phyloP scores from a whole-genome alignment of 2,888 invertebrate species.

The Pachydiplax longipennis region DNA sequence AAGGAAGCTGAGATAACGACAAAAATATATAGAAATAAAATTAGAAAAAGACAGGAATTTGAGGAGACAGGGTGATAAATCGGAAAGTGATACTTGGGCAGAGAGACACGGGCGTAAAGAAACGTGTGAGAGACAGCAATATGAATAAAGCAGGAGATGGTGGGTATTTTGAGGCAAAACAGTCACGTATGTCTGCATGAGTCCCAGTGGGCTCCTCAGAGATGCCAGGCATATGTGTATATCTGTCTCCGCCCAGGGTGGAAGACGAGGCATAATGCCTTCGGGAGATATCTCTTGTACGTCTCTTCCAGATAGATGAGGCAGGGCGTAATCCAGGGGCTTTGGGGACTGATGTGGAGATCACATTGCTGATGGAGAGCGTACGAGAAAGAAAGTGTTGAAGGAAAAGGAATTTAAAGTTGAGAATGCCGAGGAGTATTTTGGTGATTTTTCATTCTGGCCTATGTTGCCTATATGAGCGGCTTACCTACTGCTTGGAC shows the following conservation, averaged over 20 bases:
- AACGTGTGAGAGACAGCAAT: background rate
- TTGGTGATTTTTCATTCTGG: background rate
- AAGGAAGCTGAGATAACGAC: no score
- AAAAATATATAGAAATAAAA: background rate
- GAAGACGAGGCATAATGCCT: slow-evolving; percentile 12
- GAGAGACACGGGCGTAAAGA: background rate
- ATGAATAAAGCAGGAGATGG: background rate
- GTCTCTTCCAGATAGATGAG: background rate
- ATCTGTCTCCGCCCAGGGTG: slow-evolving; percentile 15
- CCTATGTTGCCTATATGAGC: background rate
- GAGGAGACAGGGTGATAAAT: background rate
- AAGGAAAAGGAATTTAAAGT: background rate
- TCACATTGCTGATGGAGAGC: background rate
- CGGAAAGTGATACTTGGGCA: background rate
- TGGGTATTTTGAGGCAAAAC: background rate
- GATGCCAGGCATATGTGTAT: background rate
- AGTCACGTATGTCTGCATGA: background rate
- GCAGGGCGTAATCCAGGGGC: slow-evolving; percentile 18
- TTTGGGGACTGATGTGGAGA: slow-evolving; percentile 8
- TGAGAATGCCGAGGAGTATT: background rate
- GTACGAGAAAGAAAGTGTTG: background rate
- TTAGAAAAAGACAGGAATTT: no score
- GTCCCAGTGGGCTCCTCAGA: background rate
- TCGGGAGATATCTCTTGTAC: background rate
- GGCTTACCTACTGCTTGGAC: background rate